Evolutionary conservation across 2,113 vertebrate species (phyloP).

Genomic region (Microtus montanus): DNA sequence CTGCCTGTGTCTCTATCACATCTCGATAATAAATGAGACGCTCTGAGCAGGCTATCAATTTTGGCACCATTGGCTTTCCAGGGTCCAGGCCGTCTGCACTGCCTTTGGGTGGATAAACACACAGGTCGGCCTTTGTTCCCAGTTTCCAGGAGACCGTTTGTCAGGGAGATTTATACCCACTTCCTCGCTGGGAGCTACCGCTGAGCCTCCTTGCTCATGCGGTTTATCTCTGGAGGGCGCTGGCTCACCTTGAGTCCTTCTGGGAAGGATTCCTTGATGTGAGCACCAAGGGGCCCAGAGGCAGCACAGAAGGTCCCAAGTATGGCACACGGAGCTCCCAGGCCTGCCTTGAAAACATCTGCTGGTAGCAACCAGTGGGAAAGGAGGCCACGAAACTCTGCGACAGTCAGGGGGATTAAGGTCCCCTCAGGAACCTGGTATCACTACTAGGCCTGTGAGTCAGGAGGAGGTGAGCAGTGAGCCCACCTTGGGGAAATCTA

Average conservation of each 20-base stretch:
- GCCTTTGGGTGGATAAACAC: conserved; percentile 63
- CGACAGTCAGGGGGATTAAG: too few species aligned
- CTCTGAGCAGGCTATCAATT: conserved; percentile 67
- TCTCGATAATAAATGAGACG: conserved; percentile 62
- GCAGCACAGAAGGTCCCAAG: not conserved
- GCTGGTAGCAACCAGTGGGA: not conserved
- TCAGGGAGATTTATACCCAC: conserved; percentile 65
- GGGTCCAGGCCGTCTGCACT: conserved; percentile 46
- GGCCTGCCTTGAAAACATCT: not conserved
- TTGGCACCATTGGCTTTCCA: conserved; percentile 29
- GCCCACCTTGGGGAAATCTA: not conserved
- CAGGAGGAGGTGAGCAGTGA: not conserved
- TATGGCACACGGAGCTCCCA: rapidly evolving
- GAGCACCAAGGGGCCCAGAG: not conserved
- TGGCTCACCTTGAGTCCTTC: conserved; percentile 32
- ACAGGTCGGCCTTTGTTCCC: conserved; percentile 64
- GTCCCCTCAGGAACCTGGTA: not conserved
- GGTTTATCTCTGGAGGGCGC: conserved; percentile 30
- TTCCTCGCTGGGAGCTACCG: conserved; percentile 14
- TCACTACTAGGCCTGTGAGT: not conserved
- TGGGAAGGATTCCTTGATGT: not conserved
- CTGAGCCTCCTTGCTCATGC: not conserved
- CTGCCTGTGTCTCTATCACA: conserved; percentile 67
- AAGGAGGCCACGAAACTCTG: not conserved
- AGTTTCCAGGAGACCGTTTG: conserved; percentile 19